These are phyloP conservation scores for Hyalella azteca DNA, from an alignment of 2,888 invertebrate genomes.

Conservation along the genomic window DNA sequence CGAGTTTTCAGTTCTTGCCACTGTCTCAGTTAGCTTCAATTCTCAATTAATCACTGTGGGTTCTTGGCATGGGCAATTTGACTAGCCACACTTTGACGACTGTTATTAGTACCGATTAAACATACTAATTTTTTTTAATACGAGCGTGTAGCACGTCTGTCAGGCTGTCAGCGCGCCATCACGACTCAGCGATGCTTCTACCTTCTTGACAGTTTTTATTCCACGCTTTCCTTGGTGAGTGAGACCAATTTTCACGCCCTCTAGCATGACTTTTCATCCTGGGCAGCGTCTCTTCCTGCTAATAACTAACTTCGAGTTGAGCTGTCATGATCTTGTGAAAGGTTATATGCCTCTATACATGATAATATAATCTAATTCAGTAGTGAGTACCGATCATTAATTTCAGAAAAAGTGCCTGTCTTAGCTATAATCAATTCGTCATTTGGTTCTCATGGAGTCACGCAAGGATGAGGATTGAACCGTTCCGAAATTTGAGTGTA, in stretches of 20 bases:
- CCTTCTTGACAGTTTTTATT: constrained; percentile 3
- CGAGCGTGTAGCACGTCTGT: too few relatives aligned
- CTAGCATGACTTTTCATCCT: too few relatives aligned
- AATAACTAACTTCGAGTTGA: neutral
- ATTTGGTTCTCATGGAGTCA: constrained; percentile 10
- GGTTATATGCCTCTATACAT: neutral
- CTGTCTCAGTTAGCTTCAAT: too few relatives aligned
- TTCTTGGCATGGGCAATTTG: too few relatives aligned
- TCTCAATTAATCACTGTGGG: too few relatives aligned
- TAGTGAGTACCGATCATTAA: constrained; percentile 18
- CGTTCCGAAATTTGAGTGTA: too few relatives aligned
- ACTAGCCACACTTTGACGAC: too few relatives aligned
- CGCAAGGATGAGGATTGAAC: constrained; percentile 25
- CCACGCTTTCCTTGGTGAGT: neutral
- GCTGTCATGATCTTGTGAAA: neutral
- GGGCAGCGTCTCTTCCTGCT: neutral
- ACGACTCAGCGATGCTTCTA: neutral
- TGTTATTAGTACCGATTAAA: too few relatives aligned
- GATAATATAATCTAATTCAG: constrained; percentile 36
- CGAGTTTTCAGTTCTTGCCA: too few relatives aligned
- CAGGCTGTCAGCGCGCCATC: neutral
- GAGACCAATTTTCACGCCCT: constrained; percentile 10
- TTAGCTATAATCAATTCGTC: constrained; percentile 28
- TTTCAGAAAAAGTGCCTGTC: neutral
- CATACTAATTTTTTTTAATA: too few relatives aligned